Percentiles rank a stretch among this genome's conserved stretches.
Conservation (phyloP, 2,797 vertebrate species). For the Periparus ater region DNA sequence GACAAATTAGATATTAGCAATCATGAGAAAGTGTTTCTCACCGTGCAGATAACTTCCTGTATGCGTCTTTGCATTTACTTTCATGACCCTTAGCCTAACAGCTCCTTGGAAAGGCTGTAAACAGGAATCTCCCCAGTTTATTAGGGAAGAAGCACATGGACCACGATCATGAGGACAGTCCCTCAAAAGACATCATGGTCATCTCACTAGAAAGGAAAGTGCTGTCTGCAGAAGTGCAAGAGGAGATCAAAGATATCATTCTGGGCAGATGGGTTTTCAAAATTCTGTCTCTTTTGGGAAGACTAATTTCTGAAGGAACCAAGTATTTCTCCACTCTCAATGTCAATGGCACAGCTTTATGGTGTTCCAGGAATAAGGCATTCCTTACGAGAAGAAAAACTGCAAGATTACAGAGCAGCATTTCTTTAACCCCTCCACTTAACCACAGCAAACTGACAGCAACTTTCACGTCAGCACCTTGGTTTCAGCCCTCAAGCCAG, state of each 20-base stretch:
- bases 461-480: neutral
- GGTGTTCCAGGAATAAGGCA: neutral
- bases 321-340: neutral
- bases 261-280: neutral
- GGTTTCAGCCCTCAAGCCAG: neutral
- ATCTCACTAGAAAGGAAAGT: neutral
- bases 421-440: neutral
- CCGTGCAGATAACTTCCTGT: neutral
- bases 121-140: neutral
- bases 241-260: neutral
- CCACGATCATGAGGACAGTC: neutral
- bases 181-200: neutral
- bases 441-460: neutral
- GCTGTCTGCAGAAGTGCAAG: neutral
- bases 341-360: neutral
- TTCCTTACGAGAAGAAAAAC: neutral
- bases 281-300: neutral
- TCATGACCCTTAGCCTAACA: neutral
- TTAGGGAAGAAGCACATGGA: neutral
- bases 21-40: slow-evolving; percentile 19
- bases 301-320: neutral
- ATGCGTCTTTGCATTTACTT: neutral
- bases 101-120: neutral
- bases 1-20: slow-evolving; percentile 41
- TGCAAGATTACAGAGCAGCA: neutral